These are phyloP conservation scores for Emydocephalus ijimae DNA, from an alignment of 2,113 vertebrate species.

Conservation along the genomic window DNA sequence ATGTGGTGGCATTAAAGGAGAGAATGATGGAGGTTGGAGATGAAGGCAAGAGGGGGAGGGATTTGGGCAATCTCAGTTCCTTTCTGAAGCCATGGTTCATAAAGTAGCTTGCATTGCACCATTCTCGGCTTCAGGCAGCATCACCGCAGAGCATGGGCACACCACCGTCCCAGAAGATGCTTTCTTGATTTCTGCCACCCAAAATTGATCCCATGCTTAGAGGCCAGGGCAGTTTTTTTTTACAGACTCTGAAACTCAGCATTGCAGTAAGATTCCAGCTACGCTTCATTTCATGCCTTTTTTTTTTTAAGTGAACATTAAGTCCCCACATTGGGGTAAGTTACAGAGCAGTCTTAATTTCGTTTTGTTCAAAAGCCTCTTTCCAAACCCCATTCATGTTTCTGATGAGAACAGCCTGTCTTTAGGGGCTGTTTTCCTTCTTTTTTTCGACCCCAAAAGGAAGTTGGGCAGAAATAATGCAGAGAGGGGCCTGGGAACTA, in stretches of 20 bases:
- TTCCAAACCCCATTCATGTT: neutral
- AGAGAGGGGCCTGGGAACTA: neutral
- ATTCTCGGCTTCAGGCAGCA: neutral
- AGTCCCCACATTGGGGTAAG: neutral
- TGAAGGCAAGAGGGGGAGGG: neutral
- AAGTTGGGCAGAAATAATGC: neutral
- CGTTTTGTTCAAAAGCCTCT: neutral
- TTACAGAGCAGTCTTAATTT: neutral
- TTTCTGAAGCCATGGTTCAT: neutral
- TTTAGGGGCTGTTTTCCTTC: neutral
- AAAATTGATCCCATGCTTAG: neutral
- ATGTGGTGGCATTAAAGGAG: neutral
- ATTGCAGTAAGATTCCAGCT: neutral
- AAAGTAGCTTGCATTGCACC: neutral
- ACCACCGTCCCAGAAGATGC: neutral
- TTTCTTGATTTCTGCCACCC: neutral
- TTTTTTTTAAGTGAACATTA: too few species aligned
- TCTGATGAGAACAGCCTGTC: neutral
- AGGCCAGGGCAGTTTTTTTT: neutral
- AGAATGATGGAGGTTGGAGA: neutral
- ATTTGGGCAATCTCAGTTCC: neutral
- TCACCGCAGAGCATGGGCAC: neutral
- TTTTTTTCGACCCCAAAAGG: neutral
- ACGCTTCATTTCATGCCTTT: neutral
- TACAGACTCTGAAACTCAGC: neutral